phyloP scores from a whole-genome alignment of 2,888 invertebrate species.

The Caenorhabditis japonica region DNA sequence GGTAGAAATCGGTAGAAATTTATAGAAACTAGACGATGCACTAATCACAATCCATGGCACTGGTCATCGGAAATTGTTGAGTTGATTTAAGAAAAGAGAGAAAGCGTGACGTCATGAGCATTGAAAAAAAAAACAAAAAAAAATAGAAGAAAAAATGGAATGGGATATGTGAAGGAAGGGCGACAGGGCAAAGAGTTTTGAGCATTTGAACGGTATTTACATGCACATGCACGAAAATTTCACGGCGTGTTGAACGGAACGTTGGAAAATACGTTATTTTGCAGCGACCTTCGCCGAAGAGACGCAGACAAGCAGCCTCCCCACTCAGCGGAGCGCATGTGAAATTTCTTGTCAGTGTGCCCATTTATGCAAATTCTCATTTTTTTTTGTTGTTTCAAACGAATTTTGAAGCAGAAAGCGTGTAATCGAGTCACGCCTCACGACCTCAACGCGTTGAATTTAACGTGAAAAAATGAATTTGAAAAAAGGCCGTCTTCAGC shows the following conservation, averaged over 20 bases:
- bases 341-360: too few relatives aligned
- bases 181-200: slow-evolving; percentile 6
- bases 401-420: too few relatives aligned
- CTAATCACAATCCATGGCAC: slow-evolving; percentile 52
- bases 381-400: too few relatives aligned
- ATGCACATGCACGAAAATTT: not conserved
- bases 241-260: too few relatives aligned
- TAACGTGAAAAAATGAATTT: not conserved
- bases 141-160: slow-evolving; percentile 20
- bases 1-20: not conserved
- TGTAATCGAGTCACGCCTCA: too few relatives aligned
- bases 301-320: too few relatives aligned
- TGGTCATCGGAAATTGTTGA: slow-evolving; percentile 43
- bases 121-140: slow-evolving; percentile 6
- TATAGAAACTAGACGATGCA: slow-evolving; percentile 19
- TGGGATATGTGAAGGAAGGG: slow-evolving; percentile 30
- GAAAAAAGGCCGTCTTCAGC: too few relatives aligned
- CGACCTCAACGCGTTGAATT: too few relatives aligned
- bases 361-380: too few relatives aligned
- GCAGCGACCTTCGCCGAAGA: too few relatives aligned
- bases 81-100: slow-evolving; percentile 5
- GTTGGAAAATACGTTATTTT: too few relatives aligned
- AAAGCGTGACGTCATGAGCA: slow-evolving; percentile 28
- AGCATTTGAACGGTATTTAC: not conserved
- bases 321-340: too few relatives aligned